Evolutionary conservation across 2,888 invertebrate species (phyloP).

Genomic region (Sesia apiformis): DNA sequence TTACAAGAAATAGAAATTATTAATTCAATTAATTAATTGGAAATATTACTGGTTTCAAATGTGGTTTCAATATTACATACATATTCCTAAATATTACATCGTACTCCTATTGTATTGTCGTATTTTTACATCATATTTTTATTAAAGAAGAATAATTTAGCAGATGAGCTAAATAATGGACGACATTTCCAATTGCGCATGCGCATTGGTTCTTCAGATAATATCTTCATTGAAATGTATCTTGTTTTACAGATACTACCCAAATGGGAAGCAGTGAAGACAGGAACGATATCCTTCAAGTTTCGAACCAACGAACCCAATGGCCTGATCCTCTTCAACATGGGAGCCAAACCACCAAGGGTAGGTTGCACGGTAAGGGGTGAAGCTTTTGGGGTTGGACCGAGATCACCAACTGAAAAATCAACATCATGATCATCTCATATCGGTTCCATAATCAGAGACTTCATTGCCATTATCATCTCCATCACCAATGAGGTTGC

Average conservation of each 20-base stretch:
- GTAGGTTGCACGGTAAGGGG: constrained; percentile 80
- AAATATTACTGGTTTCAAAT: no score
- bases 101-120: no score
- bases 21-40: no score
- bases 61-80: no score
- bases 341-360: constrained; percentile 84
- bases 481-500: background rate
- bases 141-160: no score
- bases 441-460: constrained; percentile 7
- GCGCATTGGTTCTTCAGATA: no score
- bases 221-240: background rate
- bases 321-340: constrained; percentile 94
- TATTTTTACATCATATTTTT: no score
- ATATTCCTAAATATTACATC: no score
- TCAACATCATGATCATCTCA: constrained; percentile 12
- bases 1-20: no score
- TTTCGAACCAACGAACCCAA: constrained; percentile 96
- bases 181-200: no score
- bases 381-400: constrained; percentile 70
- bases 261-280: constrained; percentile 92
- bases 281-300: constrained; percentile 93
- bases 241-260: constrained; percentile 81
- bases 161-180: no score
- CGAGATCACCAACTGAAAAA: constrained; percentile 6
- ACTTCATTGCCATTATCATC: background rate